phyloP scores from a whole-genome alignment of 2,888 invertebrate genomes.

The Rhogogaster chlorosoma region DNA sequence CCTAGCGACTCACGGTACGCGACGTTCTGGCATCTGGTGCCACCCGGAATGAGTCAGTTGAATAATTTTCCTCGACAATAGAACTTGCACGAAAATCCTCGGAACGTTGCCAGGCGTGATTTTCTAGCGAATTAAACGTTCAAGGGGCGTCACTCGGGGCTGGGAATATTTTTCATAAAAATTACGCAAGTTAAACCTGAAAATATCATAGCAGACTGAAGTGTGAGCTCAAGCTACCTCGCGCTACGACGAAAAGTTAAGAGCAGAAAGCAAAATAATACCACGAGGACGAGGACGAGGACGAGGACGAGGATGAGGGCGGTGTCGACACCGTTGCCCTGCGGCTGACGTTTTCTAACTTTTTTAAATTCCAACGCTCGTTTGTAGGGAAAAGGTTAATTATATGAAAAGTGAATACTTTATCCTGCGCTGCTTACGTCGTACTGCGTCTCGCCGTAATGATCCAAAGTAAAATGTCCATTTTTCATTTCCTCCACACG shows the following conservation, averaged over 20 bases:
- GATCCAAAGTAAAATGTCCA: not conserved
- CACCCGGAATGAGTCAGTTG: slow-evolving; percentile 18
- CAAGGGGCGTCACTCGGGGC: not conserved
- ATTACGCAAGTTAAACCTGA: slow-evolving; percentile 5
- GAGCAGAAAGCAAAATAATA: slow-evolving; percentile 35
- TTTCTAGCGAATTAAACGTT: slow-evolving; percentile 43
- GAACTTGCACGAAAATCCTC: slow-evolving; percentile 9
- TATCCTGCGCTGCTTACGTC: not conserved
- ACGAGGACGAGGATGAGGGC: not conserved
- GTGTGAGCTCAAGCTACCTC: not conserved
- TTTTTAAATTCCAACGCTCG: slow-evolving; percentile 30
- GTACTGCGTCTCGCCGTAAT: slow-evolving; percentile 15
- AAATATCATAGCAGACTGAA: slow-evolving; percentile 33
- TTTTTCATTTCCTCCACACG: not conserved
- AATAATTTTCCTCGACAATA: slow-evolving; percentile 32
- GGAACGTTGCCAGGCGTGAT: slow-evolving; percentile 36
- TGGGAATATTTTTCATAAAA: slow-evolving; percentile 7
- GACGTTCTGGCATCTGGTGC: slow-evolving; percentile 32
- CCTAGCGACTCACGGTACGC: not conserved
- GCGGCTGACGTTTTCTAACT: slow-evolving; percentile 26
- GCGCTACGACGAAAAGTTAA: slow-evolving; percentile 17
- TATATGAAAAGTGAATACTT: slow-evolving; percentile 34
- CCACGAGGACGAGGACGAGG: slow-evolving; percentile 1
- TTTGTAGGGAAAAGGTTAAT: slow-evolving; percentile 22
- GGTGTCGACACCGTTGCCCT: not conserved